A percentile compares a stretch with the other conserved stretches of the same genome.
Evolutionary conservation across 64 coral and sea anemone genomes (phyloP).

Genomic region (Actinia equina): DNA sequence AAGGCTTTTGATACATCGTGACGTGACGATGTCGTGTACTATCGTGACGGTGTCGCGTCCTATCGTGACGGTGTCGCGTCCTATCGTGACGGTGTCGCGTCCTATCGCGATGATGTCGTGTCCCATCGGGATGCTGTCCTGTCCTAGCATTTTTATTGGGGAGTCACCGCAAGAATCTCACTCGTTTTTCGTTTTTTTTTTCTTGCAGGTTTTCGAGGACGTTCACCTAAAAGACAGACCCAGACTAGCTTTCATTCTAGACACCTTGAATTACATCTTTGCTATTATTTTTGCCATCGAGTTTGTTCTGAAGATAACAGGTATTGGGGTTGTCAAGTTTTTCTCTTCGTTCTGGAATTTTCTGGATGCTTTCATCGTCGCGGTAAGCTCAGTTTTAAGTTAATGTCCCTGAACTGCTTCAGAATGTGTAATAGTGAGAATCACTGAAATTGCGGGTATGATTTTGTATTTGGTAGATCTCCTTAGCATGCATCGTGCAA

Average conservation of each 20-base stretch:
- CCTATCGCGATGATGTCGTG: too few species aligned
- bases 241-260: constrained; percentile 24
- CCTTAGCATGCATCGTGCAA: constrained; percentile 68
- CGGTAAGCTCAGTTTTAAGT: constrained; percentile 9
- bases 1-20: background rate
- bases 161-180: background rate
- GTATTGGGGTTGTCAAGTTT: constrained; percentile 50
- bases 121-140: too few species aligned
- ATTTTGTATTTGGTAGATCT: constrained; percentile 43
- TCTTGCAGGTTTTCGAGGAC: constrained; percentile 55
- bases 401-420: too few species aligned
- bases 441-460: background rate
- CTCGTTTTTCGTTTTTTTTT: background rate
- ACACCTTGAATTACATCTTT: constrained; percentile 56
- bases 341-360: constrained; percentile 61
- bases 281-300: constrained; percentile 45
- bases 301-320: constrained; percentile 49
- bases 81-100: too few species aligned
- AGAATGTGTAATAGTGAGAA: too few species aligned
- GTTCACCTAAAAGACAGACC: constrained; percentile 48
- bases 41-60: too few species aligned
- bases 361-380: constrained; percentile 59
- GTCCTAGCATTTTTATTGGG: too few species aligned
- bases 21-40: too few species aligned
- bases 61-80: too few species aligned